Evolutionary conservation across 2,113 vertebrate genomes (phyloP).

Genomic region (Copsychus sechellarum): DNA sequence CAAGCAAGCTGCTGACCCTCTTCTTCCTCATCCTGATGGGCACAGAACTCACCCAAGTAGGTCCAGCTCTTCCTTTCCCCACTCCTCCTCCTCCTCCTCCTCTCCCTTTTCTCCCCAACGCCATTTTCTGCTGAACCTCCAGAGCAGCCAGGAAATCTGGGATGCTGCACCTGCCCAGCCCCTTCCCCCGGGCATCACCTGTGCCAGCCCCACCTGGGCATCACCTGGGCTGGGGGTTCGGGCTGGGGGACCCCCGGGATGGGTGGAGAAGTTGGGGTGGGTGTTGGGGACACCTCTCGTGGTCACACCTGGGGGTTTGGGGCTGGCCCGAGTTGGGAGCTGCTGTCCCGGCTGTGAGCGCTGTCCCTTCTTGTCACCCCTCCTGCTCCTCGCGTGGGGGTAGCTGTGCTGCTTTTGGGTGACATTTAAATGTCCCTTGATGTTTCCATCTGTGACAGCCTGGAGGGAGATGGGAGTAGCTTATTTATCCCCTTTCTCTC

Average conservation of each 20-base stretch:
- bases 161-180: not conserved
- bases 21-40: slow-evolving; percentile 92
- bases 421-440: slow-evolving; percentile 70
- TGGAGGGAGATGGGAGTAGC: not conserved
- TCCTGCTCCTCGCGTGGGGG: not conserved
- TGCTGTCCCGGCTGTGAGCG: not conserved
- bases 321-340: not conserved
- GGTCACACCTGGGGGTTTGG: not conserved
- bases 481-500: not conserved
- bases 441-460: not conserved
- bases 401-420: not conserved
- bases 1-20: slow-evolving; percentile 92
- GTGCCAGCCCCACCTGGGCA: not conserved
- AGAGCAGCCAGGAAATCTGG: not conserved
- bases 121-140: slow-evolving; percentile 72
- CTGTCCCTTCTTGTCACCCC: not conserved
- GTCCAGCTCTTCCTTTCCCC: slow-evolving; percentile 47
- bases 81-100: not conserved
- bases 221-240: too few relatives aligned
- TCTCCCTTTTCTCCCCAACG: slow-evolving; percentile 54
- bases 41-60: slow-evolving; percentile 98
- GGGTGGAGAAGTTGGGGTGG: not conserved
- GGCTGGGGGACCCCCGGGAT: not conserved
- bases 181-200: not conserved
- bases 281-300: not conserved